Percentiles rank a stretch among this genome's conserved stretches.
phyloP scores from a whole-genome alignment of 1,140 invertebrate species.

The Hylaeus volcanicus region DNA sequence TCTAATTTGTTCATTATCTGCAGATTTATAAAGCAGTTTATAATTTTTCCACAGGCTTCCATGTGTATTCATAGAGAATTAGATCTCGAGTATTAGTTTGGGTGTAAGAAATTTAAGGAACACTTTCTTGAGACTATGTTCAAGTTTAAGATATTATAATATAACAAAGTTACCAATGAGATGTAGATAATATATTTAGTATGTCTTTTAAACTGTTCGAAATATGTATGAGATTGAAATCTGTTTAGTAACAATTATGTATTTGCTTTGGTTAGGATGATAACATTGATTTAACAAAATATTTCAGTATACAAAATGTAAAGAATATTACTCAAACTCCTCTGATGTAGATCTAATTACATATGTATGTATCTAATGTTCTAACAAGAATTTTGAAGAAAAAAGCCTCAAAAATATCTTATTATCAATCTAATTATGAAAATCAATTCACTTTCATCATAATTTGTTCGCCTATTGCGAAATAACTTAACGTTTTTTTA shows the following conservation, averaged over 20 bases:
- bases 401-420: slow-evolving; percentile 51
- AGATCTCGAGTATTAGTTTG: too few relatives aligned
- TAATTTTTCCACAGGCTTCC: too few relatives aligned
- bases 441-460: slow-evolving; percentile 50
- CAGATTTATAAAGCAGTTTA: too few relatives aligned
- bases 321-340: neutral
- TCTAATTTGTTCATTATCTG: neutral
- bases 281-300: neutral
- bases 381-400: slow-evolving; percentile 21
- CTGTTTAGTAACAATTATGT: neutral
- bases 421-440: slow-evolving; percentile 44
- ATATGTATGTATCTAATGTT: neutral
- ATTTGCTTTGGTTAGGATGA: neutral
- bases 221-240: neutral
- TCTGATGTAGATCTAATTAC: neutral
- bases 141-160: too few relatives aligned
- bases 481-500: slow-evolving; percentile 59
- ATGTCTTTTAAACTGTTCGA: neutral
- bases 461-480: slow-evolving; percentile 26
- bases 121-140: too few relatives aligned
- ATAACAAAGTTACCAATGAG: neutral
- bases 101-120: too few relatives aligned
- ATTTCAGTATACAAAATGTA: neutral
- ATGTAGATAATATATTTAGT: too few relatives aligned
- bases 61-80: too few relatives aligned